A percentile compares a stretch with the other conserved stretches of the same genome.
Evolutionary conservation across 2,113 vertebrate species (phyloP).

Genomic region (Dinomys branickii): DNA sequence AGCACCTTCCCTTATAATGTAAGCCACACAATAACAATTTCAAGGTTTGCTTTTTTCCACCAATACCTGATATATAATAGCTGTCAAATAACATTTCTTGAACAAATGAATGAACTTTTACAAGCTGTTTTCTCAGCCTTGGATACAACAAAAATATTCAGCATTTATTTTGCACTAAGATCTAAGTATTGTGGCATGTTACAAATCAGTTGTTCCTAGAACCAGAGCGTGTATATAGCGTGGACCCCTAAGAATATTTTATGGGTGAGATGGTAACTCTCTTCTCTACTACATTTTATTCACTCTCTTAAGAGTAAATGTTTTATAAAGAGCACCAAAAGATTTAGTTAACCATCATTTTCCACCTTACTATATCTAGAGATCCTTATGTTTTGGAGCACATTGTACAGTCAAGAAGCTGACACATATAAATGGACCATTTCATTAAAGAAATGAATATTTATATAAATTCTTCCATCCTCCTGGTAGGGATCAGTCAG

Average conservation of each 20-base stretch:
- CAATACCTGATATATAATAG: neutral
- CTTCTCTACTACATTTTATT: neutral
- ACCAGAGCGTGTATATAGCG: neutral
- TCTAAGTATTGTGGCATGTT: neutral
- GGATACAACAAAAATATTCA: neutral
- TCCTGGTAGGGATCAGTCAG: neutral
- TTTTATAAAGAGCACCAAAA: neutral
- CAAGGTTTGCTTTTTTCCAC: neutral
- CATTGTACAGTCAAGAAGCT: neutral
- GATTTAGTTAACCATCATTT: neutral
- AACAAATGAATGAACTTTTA: neutral
- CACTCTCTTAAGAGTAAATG: neutral
- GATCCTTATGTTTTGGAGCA: neutral
- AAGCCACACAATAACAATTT: neutral
- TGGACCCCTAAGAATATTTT: neutral
- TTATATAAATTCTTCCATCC: neutral
- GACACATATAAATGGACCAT: neutral
- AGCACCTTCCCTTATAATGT: neutral
- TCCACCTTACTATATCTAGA: neutral
- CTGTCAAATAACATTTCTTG: neutral
- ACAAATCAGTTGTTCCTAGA: neutral
- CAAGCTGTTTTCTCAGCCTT: neutral
- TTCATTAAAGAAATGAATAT: conserved; percentile 18
- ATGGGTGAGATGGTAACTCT: neutral
- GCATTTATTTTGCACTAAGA: neutral